Evolutionary conservation across 1,140 invertebrate species (phyloP).

Genomic region (Batillaria attramentaria): DNA sequence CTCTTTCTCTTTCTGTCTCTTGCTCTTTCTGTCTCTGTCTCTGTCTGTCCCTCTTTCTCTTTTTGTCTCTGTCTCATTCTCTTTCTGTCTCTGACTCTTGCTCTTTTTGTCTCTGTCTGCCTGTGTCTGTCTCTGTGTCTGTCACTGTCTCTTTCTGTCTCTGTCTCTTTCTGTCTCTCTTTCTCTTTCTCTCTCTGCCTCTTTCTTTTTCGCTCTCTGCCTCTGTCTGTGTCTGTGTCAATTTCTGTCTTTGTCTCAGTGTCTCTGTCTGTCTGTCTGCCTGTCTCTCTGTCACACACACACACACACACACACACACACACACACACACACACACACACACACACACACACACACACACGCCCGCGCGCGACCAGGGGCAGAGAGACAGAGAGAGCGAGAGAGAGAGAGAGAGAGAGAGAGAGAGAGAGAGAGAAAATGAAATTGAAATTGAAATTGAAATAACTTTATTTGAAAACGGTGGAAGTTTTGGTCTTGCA

Average conservation of each 20-base stretch:
- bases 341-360: neutral
- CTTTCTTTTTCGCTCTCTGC: neutral
- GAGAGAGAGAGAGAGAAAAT: too few relatives aligned
- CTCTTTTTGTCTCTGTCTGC: neutral
- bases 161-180: neutral
- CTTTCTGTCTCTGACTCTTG: neutral
- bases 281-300: neutral
- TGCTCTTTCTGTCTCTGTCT: neutral
- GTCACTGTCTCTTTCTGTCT: neutral
- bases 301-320: neutral
- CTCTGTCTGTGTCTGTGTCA: constrained; percentile 21
- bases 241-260: constrained; percentile 14
- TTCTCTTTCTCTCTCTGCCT: neutral
- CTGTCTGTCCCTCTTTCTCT: neutral
- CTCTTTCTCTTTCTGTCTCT: neutral
- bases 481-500: too few relatives aligned
- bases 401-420: too few relatives aligned
- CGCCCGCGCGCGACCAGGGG: too few relatives aligned
- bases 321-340: neutral
- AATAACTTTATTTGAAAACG: too few relatives aligned
- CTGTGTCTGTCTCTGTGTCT: neutral
- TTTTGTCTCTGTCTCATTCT: neutral
- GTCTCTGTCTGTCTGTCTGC: neutral
- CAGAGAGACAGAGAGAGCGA: too few relatives aligned
- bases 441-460: too few relatives aligned